phyloP scores from a whole-genome alignment of 2,888 invertebrate species.

The Cantharis nigra region DNA sequence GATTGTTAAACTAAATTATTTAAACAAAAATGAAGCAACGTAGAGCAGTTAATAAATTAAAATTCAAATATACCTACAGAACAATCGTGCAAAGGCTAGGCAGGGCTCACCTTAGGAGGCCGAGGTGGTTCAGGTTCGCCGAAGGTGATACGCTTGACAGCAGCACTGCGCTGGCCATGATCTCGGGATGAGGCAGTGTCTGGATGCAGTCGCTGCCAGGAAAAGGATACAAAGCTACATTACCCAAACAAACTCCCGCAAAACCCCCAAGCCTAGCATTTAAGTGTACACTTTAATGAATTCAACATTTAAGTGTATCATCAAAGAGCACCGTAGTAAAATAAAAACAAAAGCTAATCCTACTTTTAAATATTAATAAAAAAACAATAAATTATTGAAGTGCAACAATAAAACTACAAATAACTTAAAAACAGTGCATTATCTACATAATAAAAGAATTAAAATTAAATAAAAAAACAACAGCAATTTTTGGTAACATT shows the following conservation, averaged over 20 bases:
- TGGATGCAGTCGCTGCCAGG: conserved; percentile 52
- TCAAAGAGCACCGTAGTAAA: conserved; percentile 23
- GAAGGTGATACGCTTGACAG: conserved; percentile 60
- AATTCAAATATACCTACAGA: conserved; percentile 18
- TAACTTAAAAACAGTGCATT: conserved; percentile 36
- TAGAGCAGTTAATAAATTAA: conserved; percentile 10
- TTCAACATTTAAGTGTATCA: conserved; percentile 10
- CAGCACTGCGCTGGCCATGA: conserved; percentile 53
- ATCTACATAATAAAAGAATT: conserved; percentile 37
- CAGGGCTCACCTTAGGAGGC: conserved; percentile 54
- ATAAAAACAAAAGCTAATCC: conserved; percentile 9
- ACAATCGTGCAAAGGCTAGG: conserved; percentile 34
- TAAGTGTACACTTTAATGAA: neutral
- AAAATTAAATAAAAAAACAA: conserved; percentile 31
- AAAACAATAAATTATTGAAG: conserved; percentile 32
- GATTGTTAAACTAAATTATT: neutral
- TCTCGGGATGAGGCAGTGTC: conserved; percentile 51
- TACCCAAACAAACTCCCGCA: conserved; percentile 49
- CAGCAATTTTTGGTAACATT: conserved; percentile 42
- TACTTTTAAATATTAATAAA: conserved; percentile 12
- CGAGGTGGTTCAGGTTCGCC: conserved; percentile 45
- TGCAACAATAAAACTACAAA: conserved; percentile 41
- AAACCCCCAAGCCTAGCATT: conserved; percentile 47
- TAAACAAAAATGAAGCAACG: neutral
- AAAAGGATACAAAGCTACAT: conserved; percentile 53